Base-by-base conservation (phyloP, 2,113 vertebrate genomes). In the Redunca redunca region DNA sequence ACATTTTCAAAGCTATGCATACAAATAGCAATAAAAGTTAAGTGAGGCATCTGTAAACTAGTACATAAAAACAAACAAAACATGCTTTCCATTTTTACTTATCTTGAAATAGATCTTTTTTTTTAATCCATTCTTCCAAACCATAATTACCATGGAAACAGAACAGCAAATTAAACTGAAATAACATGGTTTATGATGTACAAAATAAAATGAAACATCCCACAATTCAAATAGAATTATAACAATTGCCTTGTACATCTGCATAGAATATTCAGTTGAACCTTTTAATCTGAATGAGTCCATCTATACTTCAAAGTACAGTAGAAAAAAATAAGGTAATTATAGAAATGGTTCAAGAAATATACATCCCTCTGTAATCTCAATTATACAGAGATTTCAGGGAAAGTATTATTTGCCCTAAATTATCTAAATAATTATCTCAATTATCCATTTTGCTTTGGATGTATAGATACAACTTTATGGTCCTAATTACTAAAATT, bases 71-170 rank as follows among this genome's bases (percentile, higher is more conserved):
- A 82, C 28, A 57, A 97, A 88, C 30, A 96, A 46, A 52, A 94
- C 77, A 80, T 33, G 28, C 93, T 98, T 98, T 97, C 92, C 82
- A 88, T 96, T 98, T 98, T 98, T 94, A 85, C 87, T 97, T 94
- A 82, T 93, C 77, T 94, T 53, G 98, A 99, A 98, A 97, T 96
- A 96, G 90, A 87, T 95, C 60, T 90, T 95, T 88, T 90, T 6
- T 91, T 26, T 9, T 95, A 95, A 95, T 93, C 92, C 91, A 95
- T 98, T 98, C 97, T 98, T 88, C 40, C 81, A 92, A 98, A 97
- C 83, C 97, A 98, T 98, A 98, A 99, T 99, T 98, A 98, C 99
- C 98, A 99, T 98, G 98, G 99, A 99, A 99, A 99, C 98, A 96
- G 93, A 98, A 98, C 81, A 98, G 98, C 97, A 99, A 99, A 99